Conservation (phyloP, 2,797 vertebrate genomes). For the Diplodus puntazzo region DNA sequence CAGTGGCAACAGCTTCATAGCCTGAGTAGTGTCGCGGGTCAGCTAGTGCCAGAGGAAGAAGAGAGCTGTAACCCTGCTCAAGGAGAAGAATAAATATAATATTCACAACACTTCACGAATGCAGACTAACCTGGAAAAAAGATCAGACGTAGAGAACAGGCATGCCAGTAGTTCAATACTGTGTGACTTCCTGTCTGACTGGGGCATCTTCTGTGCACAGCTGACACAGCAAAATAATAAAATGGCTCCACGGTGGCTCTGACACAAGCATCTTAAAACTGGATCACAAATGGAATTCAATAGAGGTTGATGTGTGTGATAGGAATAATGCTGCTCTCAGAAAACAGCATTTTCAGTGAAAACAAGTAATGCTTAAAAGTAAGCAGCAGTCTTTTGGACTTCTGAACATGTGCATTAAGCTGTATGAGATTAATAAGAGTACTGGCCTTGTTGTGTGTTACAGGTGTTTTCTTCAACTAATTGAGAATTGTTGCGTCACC, state of each 20-base stretch:
- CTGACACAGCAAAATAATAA: not conserved
- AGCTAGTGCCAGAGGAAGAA: not conserved
- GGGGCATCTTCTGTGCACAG: not conserved
- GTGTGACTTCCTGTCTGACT: constrained; percentile 7
- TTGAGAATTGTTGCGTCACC: constrained; percentile 2
- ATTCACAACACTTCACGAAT: constrained; percentile 25
- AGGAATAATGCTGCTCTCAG: constrained; percentile 1
- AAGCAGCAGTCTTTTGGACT: not conserved
- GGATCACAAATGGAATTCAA: constrained; percentile 1
- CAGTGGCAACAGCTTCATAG: constrained; percentile 36
- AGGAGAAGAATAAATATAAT: constrained; percentile 19
- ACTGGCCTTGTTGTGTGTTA: not conserved
- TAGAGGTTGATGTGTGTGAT: constrained; percentile 13
- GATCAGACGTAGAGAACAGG: not conserved
- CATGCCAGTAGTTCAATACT: constrained; percentile 7
- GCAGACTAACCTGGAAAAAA: not conserved
- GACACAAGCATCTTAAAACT: not conserved
- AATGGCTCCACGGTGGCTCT: not conserved
- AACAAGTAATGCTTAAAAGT: not conserved
- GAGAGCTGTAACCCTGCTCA: constrained; percentile 9
- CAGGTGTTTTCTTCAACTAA: not conserved
- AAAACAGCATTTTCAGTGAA: not conserved
- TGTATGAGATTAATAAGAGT: not conserved
- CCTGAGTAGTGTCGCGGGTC: constrained; percentile 18
- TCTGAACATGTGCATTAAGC: not conserved